Base-by-base conservation (phyloP, 2,797 vertebrate species). In the Nannoperca obscura region DNA sequence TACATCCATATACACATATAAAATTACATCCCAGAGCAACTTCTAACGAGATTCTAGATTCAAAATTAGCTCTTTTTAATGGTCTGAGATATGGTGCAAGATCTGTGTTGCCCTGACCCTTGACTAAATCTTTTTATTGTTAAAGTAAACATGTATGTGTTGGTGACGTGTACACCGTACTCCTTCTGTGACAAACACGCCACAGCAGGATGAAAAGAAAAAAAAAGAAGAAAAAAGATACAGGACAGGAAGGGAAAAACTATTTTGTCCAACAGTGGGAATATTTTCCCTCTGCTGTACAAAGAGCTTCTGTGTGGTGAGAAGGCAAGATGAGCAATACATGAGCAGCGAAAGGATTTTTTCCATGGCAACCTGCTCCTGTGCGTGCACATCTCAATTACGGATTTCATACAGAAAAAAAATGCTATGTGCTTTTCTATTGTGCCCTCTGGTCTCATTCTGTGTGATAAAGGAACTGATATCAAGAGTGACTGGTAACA, bases 281-380 rank as follows among this genome's bases (percentile, higher is more conserved):
- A 81, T 79, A 87, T 79, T 89, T 89, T 85, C 86, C 86, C 55
- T 78, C 70, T 12, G 76, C 72, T 71, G 49, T 71, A 94, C 92
- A 94, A 94, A 94, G 93, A 91, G 78, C 85, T 77, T 78, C 88
- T 93, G 91, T 94, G 85, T 87, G 80, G 71, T 9, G 1, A 78
- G 75, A 71, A 72, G 74, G 79, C 57, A 81, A 81, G 84, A 88
- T 73, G 82, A 91, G 88, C 80, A 88, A 88, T 66, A 75, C 78
- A 83, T 64, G 71, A 87, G 73, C 3, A 10, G 74, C 74, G 76
- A 65, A 66, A 73, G 66, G 71, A 76, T 61, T 86, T 85, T 10
- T 89, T 86, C 88, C 83, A 84, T 53, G 57, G 78, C 71, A 84
- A 90, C 88, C 82, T 84, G 83, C 83, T 81, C 68, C 64, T 67